phyloP scores from a whole-genome alignment of 1,140 invertebrate genomes.

The Ruditapes philippinarum region DNA sequence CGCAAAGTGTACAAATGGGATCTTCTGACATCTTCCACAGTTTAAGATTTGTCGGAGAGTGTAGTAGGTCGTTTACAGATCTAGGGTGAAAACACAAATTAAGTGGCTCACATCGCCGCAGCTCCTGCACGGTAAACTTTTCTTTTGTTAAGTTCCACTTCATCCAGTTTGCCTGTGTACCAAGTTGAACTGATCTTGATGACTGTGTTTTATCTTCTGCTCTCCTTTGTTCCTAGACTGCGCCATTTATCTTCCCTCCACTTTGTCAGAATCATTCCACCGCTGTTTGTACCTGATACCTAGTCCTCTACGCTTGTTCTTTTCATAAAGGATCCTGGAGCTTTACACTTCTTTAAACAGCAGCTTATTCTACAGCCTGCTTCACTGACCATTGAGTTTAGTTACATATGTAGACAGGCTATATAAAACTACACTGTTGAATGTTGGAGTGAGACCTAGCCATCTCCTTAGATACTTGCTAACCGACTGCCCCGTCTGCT shows the following conservation, averaged over 20 bases:
- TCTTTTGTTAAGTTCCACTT: conserved; percentile 42
- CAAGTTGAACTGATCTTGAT: conserved; percentile 2
- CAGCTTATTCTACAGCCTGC: not conserved
- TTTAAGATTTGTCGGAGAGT: conserved; percentile 36
- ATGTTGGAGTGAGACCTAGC: too few relatives aligned
- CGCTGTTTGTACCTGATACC: too few relatives aligned
- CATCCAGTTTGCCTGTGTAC: not conserved
- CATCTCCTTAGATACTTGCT: too few relatives aligned
- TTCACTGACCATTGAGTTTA: conserved; percentile 16
- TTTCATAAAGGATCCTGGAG: not conserved
- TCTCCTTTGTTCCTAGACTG: not conserved
- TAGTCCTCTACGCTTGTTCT: not conserved
- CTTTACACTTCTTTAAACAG: too few relatives aligned
- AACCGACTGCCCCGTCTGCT: too few relatives aligned
- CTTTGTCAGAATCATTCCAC: not conserved
- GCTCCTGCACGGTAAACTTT: conserved; percentile 52
- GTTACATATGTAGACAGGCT: too few relatives aligned
- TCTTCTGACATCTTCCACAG: not conserved
- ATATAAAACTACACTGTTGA: too few relatives aligned
- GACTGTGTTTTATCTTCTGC: not conserved
- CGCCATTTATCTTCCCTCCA: not conserved
- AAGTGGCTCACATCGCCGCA: conserved; percentile 50
- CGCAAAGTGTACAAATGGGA: too few relatives aligned
- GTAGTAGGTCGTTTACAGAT: conserved; percentile 45
- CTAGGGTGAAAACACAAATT: conserved; percentile 47